Evolutionary conservation across 2,113 vertebrate species (phyloP), one percentile per base, ranked within the genome.

Genomic region (Lota lota): DNA sequence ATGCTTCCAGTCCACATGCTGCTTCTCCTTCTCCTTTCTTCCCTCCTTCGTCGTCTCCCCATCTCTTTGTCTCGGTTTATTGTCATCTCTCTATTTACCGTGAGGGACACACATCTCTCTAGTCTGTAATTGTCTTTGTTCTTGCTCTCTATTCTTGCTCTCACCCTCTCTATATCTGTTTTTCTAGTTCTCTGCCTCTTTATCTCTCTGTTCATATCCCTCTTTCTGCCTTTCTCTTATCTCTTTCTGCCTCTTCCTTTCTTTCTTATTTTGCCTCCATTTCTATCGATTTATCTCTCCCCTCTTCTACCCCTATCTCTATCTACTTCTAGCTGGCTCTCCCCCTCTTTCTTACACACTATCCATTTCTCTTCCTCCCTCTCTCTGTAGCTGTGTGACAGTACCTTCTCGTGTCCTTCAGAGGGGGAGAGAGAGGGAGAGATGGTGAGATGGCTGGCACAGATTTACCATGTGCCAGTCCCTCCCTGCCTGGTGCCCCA

Each of bases 391-490:
- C 63, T 79, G 60, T 64, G 68, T 67, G 76, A 67, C 75, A 74
- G 78, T 69, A 67, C 72, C 79, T 84, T 85, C 60, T 22, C 7
- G 61, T 85, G 88, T 75, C 87, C 87, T 90, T 90, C 85, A 67
- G 74, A 83, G 75, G 0, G 40, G 1, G 12, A 11, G 40, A 47
- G 40, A 7, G 40, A 47, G 40, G 10, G 40, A 47, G 40, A 47
- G 40, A 47, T 4, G 0, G 40, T 8, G 40, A 7, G 40, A 47
- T 4, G 10, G 40, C 6, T 47, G 40, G 40, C 40, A 47, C 40
- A 14, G 40, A 10, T 47, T 76, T 74, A 77, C 82, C 73, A 63
- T 22, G 78, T 84, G 84, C 85, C 85, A 85, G 83, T 70, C 69
- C 80, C 53, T 76, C 76, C 73, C 84, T 69, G 80, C 82, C 71